Evolutionary conservation across 1,140 invertebrate species (phyloP).

Genomic region (Vollenhovia emeryi): DNA sequence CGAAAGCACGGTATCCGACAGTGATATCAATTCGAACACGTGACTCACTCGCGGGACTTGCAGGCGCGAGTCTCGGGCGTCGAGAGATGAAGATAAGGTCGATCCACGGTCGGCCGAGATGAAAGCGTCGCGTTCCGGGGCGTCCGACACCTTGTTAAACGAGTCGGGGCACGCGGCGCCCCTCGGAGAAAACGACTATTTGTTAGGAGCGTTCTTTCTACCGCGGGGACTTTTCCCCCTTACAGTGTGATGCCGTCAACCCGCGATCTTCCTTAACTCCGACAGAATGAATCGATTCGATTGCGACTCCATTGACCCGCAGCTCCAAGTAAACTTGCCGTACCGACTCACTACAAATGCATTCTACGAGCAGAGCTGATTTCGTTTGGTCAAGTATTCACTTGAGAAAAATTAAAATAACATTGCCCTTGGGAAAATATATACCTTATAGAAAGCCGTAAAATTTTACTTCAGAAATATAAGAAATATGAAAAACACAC

Average conservation of each 20-base stretch:
- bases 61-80: constrained; percentile 70
- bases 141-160: constrained; percentile 84
- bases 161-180: constrained; percentile 78
- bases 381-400: not conserved
- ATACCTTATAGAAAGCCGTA: too few species aligned
- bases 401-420: not conserved
- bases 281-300: constrained; percentile 53
- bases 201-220: constrained; percentile 77
- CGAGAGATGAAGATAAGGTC: constrained; percentile 82
- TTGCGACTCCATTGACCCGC: not conserved
- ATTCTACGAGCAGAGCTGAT: not conserved
- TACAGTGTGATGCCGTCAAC: not conserved
- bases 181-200: constrained; percentile 81
- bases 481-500: too few species aligned
- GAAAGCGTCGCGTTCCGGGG: constrained; percentile 80
- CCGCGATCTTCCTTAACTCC: constrained; percentile 35
- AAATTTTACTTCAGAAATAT: too few species aligned
- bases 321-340: not conserved
- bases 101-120: constrained; percentile 81
- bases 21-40: constrained; percentile 80
- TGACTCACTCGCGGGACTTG: constrained; percentile 76
- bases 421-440: too few species aligned
- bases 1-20: constrained; percentile 38
- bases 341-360: not conserved
- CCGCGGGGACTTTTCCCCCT: constrained; percentile 66